Conservation (phyloP, 2,113 vertebrate genomes). For the Tinamus guttatus region DNA sequence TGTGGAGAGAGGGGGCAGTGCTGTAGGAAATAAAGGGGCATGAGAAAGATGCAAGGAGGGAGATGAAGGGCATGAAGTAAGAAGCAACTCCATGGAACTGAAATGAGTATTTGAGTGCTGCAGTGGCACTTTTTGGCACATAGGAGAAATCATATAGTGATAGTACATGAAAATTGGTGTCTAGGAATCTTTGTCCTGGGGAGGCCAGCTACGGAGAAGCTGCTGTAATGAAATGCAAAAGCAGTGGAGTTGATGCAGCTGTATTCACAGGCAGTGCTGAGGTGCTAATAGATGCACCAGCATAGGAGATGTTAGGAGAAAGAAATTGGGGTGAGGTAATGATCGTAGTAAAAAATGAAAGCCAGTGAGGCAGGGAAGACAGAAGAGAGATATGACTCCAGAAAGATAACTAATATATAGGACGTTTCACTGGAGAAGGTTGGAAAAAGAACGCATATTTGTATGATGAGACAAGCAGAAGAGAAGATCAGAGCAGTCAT, state of each 20-base stretch:
- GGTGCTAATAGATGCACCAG: slow-evolving; percentile 42
- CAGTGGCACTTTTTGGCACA: slow-evolving; percentile 1
- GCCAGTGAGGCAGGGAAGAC: neutral
- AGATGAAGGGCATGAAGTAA: slow-evolving; percentile 51
- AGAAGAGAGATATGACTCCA: neutral
- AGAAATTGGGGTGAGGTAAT: slow-evolving; percentile 21
- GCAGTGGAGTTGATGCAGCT: neutral
- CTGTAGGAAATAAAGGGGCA: slow-evolving; percentile 51
- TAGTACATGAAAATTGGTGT: neutral
- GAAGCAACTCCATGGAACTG: slow-evolving; percentile 49
- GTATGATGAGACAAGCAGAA: neutral
- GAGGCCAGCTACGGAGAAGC: slow-evolving; percentile 10
- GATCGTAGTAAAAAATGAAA: neutral
- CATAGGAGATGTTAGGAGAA: slow-evolving; percentile 30
- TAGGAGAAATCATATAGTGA: neutral
- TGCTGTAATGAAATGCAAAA: slow-evolving; percentile 34
- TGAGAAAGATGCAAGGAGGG: slow-evolving; percentile 39
- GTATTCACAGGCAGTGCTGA: slow-evolving; percentile 1
- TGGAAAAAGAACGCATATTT: neutral
- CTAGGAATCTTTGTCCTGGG: slow-evolving; percentile 18
- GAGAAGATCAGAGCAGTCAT: neutral
- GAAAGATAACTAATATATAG: neutral
- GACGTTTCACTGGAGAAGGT: neutral
- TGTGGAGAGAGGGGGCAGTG: slow-evolving; percentile 63
- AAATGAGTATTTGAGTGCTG: slow-evolving; percentile 25